Evolutionary conservation across 2,113 vertebrate genomes (phyloP).

Genomic region (Onychostoma macrolepis): DNA sequence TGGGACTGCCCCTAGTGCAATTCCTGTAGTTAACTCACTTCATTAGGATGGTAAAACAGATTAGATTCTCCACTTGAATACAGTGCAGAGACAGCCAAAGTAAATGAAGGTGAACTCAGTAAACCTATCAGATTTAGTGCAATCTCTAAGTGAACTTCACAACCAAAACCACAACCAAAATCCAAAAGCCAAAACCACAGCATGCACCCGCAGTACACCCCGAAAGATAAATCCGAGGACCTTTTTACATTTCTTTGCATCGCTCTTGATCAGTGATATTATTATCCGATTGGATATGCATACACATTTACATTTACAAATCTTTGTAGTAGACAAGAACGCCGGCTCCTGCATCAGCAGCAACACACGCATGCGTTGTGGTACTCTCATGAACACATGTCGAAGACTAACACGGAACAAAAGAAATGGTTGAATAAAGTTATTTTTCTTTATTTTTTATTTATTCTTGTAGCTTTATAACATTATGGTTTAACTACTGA

Average conservation of each 20-base stretch:
- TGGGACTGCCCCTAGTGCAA: constrained; percentile 4
- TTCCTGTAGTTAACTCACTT: constrained; percentile 46
- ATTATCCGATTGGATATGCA: not conserved
- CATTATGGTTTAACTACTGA: too few species aligned
- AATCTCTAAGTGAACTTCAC: not conserved
- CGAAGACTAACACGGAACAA: too few species aligned
- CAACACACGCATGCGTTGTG: too few species aligned
- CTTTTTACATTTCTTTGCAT: not conserved
- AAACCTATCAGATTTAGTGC: not conserved
- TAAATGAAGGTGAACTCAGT: not conserved
- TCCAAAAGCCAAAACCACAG: not conserved
- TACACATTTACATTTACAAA: not conserved
- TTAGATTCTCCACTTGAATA: not conserved
- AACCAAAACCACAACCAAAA: too few species aligned
- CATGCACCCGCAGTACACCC: not conserved
- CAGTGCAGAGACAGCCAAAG: not conserved
- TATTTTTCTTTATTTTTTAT: too few species aligned
- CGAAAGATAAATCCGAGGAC: not conserved
- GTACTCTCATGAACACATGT: too few species aligned
- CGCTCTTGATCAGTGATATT: not conserved
- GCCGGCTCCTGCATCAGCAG: too few species aligned
- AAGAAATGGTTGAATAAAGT: too few species aligned
- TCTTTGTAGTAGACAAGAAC: too few species aligned
- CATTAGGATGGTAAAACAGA: not conserved
- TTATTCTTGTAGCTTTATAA: too few species aligned